A percentile compares a stretch with the other conserved stretches of the same genome.
phyloP scores from a whole-genome alignment of 64 coral and sea anemone genomes.

The Montipora foliosa region DNA sequence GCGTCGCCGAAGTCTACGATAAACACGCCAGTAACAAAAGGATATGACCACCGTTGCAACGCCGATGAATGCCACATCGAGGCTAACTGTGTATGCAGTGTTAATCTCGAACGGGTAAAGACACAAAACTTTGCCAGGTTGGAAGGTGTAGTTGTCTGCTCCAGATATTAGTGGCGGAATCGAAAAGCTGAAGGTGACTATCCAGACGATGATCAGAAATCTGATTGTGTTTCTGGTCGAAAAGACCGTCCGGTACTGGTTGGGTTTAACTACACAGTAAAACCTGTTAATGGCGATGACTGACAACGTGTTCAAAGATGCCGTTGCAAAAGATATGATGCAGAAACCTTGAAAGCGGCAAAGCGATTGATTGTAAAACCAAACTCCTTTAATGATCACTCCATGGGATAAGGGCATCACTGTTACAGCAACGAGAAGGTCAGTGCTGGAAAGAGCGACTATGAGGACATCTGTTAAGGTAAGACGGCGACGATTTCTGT shows the following conservation, averaged over 20 bases:
- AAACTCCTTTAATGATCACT: constrained; percentile 45
- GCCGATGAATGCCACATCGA: constrained; percentile 24
- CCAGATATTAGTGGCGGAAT: neutral
- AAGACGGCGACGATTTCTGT: constrained; percentile 64
- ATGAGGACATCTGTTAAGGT: constrained; percentile 83
- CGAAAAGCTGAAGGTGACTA: neutral
- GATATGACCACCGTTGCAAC: constrained; percentile 16
- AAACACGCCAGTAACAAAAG: constrained; percentile 62
- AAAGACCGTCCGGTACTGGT: constrained; percentile 76
- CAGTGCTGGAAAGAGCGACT: constrained; percentile 58
- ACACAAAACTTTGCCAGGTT: constrained; percentile 47
- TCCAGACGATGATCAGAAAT: constrained; percentile 31
- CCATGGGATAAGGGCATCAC: constrained; percentile 72
- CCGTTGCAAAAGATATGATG: constrained; percentile 61
- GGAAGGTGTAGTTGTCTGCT: constrained; percentile 4
- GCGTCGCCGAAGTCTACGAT: neutral
- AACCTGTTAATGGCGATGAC: constrained; percentile 88
- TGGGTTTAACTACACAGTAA: constrained; percentile 88
- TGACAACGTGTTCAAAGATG: constrained; percentile 76
- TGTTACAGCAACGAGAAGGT: constrained; percentile 62
- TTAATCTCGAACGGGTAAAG: constrained; percentile 59
- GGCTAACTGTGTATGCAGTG: constrained; percentile 14
- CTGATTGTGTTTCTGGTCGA: constrained; percentile 52
- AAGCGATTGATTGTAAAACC: constrained; percentile 46
- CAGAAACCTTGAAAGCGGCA: constrained; percentile 82